These are phyloP conservation scores for Syngnathoides biaculeatus DNA, from an alignment of 2,113 vertebrate species.

Conservation along the genomic window DNA sequence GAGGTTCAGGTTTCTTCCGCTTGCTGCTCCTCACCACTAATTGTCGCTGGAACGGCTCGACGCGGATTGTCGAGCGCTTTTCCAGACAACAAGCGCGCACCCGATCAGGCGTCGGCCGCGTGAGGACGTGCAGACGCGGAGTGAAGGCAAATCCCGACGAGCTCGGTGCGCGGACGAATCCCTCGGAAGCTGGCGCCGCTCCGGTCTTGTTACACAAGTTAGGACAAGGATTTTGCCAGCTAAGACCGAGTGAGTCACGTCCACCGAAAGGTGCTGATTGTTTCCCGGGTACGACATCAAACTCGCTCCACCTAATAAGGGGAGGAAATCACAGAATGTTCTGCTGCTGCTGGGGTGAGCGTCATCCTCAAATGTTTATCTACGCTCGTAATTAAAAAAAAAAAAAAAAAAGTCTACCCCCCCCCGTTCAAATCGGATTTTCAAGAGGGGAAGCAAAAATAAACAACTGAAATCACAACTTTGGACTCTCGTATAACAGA, in stretches of 20 bases:
- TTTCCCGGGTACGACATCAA: conserved; percentile 3
- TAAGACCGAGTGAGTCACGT: conserved; percentile 21
- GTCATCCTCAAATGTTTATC: not conserved
- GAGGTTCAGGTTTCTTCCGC: conserved; percentile 23
- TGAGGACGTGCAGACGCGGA: conserved; percentile 21
- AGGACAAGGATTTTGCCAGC: conserved; percentile 17
- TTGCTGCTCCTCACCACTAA: conserved; percentile 34
- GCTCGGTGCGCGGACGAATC: not conserved
- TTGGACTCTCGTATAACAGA: no score
- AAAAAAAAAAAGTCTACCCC: not conserved
- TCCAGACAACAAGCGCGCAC: conserved; percentile 35
- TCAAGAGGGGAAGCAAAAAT: no score
- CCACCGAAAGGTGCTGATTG: conserved; percentile 15
- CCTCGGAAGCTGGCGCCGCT: not conserved
- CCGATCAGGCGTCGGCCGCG: conserved; percentile 23
- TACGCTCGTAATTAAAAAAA: no score
- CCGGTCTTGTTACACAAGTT: conserved; percentile 9
- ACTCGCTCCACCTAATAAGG: conserved; percentile 13
- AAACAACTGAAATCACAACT: no score
- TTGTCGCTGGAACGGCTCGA: conserved; percentile 26
- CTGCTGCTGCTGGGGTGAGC: not conserved
- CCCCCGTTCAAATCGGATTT: not conserved
- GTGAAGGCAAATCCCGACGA: not conserved
- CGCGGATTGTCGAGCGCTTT: conserved; percentile 40
- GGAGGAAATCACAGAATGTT: not conserved